A percentile compares a stretch with the other conserved stretches of the same genome.
phyloP scores from a whole-genome alignment of 2,888 invertebrate genomes.

The Heliconius sara region DNA sequence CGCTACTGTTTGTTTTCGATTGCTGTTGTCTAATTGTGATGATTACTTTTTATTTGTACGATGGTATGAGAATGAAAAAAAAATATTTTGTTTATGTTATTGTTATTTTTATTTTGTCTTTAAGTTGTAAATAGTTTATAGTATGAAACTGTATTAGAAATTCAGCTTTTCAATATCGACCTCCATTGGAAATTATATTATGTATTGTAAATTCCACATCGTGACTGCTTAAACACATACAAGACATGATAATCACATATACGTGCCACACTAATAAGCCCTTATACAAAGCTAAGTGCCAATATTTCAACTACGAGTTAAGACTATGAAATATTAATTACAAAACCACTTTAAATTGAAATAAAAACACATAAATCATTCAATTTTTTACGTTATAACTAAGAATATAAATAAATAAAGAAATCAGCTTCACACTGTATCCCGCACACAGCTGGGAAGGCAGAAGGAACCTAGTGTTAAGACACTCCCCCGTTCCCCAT shows the following conservation, averaged over 20 bases:
- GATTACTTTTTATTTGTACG: slow-evolving; percentile 38
- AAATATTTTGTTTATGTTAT: slow-evolving; percentile 16
- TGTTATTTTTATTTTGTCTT: background rate
- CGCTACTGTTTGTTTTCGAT: slow-evolving; percentile 46
- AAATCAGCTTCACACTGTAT: too few species aligned
- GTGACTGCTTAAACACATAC: slow-evolving; percentile 15
- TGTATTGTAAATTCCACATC: slow-evolving; percentile 1
- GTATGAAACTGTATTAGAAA: background rate
- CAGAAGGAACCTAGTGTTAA: too few species aligned
- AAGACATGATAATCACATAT: slow-evolving; percentile 21
- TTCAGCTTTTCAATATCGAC: background rate
- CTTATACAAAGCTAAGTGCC: slow-evolving; percentile 5
- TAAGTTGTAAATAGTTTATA: background rate
- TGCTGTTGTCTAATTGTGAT: slow-evolving; percentile 44
- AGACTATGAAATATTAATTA: slow-evolving; percentile 8
- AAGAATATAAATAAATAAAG: slow-evolving; percentile 42
- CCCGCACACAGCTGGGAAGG: too few species aligned
- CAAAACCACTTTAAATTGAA: background rate
- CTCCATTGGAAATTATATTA: background rate
- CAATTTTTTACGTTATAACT: slow-evolving; percentile 33
- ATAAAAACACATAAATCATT: slow-evolving; percentile 9
- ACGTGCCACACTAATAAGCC: slow-evolving; percentile 18
- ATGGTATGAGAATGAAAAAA: slow-evolving; percentile 22
- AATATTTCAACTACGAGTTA: slow-evolving; percentile 7
- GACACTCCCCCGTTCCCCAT: too few species aligned